Evolutionary conservation across 2,797 vertebrate species (phyloP), one percentile per base, ranked within the genome.

Genomic region (Pelobates cultripes): DNA sequence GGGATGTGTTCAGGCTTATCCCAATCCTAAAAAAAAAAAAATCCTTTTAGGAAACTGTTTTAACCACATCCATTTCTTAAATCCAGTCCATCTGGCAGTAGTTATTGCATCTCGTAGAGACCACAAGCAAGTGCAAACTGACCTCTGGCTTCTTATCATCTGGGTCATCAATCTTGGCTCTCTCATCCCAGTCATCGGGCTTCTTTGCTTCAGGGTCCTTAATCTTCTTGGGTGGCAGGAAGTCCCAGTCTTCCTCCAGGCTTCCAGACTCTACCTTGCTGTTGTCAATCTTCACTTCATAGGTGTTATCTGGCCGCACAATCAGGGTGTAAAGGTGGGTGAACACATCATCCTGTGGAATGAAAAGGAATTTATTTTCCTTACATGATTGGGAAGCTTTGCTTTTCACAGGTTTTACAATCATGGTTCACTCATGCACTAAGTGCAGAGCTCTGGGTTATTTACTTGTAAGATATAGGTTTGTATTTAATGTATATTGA

Each of bases 171-270:
- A 96, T 95, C 86, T 94, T 95, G 53, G 94, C 91, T 0, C 93
- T 87, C 80, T 97, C 96, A 0, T 98, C 97, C 97, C 97, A 98
- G 87, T 97, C 95, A 0, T 95, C 94, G 0, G 96, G 96, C 61
- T 97, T 98, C 66, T 93, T 91, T 3, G 97, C 96, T 42, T 96
- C 91, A 0, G 97, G 97, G 85, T 97, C 96, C 73, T 97, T 97
- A 85, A 98, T 95, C 87, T 91, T 97, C 87, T 96, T 95, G 0
- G 94, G 82, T 0, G 96, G 95, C 64, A 97, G 87, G 78, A 98
- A 93, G 83, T 98, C 97, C 96, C 97, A 98, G 42, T 98, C 97
- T 0, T 97, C 97, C 87, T 96, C 95, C 86, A 98, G 85, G 7
- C 87, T 93, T 4, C 97, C 97, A 0, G 95, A 96, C 70, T 97